These are phyloP conservation scores for Monoplex corrugatus DNA, from an alignment of 2,888 invertebrate species.

Conservation along the genomic window DNA sequence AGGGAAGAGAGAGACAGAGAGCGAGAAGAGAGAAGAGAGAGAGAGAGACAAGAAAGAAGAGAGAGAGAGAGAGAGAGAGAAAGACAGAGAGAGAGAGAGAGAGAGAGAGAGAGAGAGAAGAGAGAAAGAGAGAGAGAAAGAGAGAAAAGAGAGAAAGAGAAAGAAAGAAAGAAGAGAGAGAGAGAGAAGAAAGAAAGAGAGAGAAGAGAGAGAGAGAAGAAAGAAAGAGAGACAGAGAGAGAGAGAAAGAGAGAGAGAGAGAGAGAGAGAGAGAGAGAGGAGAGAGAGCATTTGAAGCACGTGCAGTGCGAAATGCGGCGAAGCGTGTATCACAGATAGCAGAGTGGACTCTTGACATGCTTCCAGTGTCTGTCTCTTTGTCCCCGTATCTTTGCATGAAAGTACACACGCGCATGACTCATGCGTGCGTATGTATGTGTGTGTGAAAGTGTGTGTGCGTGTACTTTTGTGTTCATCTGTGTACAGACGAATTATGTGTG, in stretches of 20 bases:
- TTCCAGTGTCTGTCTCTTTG: background rate
- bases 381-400: background rate
- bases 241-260: background rate
- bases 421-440: background rate
- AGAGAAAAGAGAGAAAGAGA: background rate
- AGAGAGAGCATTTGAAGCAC: too few species aligned
- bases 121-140: background rate
- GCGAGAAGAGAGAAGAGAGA: background rate
- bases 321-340: background rate
- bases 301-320: too few species aligned
- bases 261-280: background rate
- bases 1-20: too few species aligned
- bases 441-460: background rate
- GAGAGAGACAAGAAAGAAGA: background rate
- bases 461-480: background rate
- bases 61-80: constrained; percentile 8
- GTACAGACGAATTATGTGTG: too few species aligned
- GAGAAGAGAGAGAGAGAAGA: background rate
- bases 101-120: background rate
- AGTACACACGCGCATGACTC: too few species aligned
- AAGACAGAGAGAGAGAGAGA: background rate
- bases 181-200: background rate
- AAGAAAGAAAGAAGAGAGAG: background rate
- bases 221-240: background rate
- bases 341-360: background rate